These are phyloP conservation scores for Dromius quadrimaculatus DNA, from an alignment of 2,888 invertebrate species.

Conservation along the genomic window DNA sequence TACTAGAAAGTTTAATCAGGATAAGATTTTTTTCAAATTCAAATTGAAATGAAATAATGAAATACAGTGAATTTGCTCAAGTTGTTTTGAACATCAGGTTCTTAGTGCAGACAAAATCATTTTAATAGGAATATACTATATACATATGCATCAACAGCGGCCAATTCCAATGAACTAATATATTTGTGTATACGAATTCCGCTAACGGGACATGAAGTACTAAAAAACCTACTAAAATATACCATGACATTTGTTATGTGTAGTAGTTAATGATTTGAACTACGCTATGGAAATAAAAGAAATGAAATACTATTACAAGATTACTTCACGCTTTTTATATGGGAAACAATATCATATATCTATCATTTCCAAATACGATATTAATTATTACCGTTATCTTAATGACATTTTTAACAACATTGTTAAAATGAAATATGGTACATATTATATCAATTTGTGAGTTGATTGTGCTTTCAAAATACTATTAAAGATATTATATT, in stretches of 20 bases:
- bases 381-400: conserved; percentile 8
- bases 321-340: conserved; percentile 18
- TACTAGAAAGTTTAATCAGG: too few relatives aligned
- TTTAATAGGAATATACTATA: not conserved
- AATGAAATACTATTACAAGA: conserved; percentile 20
- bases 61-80: too few relatives aligned
- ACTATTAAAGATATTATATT: conserved; percentile 9
- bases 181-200: conserved; percentile 47
- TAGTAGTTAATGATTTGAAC: conserved; percentile 42
- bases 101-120: too few relatives aligned
- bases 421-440: not conserved
- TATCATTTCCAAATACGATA: conserved; percentile 1
- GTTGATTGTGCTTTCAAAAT: not conserved
- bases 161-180: conserved; percentile 30
- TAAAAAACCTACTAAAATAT: conserved; percentile 46
- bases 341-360: conserved; percentile 4
- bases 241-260: conserved; percentile 45
- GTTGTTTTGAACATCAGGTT: too few relatives aligned
- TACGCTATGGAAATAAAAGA: not conserved
- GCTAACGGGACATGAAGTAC: conserved; percentile 40
- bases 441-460: not conserved
- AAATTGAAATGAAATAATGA: too few relatives aligned
- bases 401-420: not conserved
- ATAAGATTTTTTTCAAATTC: too few relatives aligned
- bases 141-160: not conserved